phyloP scores from a whole-genome alignment of 1,140 invertebrate species.

The Heliconius melpomene region DNA sequence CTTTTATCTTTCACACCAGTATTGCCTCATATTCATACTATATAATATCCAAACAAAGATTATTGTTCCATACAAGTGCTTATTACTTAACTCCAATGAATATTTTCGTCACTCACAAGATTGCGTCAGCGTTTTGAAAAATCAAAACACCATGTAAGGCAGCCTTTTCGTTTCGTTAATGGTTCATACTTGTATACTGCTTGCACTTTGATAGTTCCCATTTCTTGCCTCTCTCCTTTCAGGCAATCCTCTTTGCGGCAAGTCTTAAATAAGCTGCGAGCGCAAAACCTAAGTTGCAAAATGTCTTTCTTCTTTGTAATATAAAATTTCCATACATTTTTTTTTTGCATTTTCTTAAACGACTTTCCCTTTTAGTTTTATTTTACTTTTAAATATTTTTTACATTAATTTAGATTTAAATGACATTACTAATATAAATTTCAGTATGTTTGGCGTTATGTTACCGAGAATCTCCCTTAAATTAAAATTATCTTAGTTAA shows the following conservation, averaged over 20 bases:
- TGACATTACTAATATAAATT: not conserved
- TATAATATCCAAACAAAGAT: constrained; percentile 1
- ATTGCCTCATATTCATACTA: not conserved
- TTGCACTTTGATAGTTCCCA: constrained; percentile 15
- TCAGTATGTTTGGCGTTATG: not conserved
- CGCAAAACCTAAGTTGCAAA: constrained; percentile 19
- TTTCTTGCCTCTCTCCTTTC: constrained; percentile 18
- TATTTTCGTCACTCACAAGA: constrained; percentile 6
- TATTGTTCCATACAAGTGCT: constrained; percentile 1
- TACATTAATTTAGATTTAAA: not conserved
- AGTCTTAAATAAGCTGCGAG: constrained; percentile 35
- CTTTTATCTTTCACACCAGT: constrained; percentile 9
- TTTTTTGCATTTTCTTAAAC: not conserved
- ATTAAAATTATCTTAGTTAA: not conserved
- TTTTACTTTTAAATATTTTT: not conserved
- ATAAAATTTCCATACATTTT: not conserved
- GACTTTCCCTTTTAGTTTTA: not conserved
- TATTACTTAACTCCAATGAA: constrained; percentile 8
- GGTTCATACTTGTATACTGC: constrained; percentile 8
- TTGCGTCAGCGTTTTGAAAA: not conserved
- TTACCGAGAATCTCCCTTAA: too few species aligned
- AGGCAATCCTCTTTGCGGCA: constrained; percentile 43
- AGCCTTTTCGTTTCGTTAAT: constrained; percentile 3
- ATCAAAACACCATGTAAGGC: constrained; percentile 7
- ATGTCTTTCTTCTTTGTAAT: constrained; percentile 3